Percentiles rank a stretch among this genome's conserved stretches.
Evolutionary conservation across 2,888 invertebrate genomes (phyloP).

Genomic region (Zelleria hepariella): DNA sequence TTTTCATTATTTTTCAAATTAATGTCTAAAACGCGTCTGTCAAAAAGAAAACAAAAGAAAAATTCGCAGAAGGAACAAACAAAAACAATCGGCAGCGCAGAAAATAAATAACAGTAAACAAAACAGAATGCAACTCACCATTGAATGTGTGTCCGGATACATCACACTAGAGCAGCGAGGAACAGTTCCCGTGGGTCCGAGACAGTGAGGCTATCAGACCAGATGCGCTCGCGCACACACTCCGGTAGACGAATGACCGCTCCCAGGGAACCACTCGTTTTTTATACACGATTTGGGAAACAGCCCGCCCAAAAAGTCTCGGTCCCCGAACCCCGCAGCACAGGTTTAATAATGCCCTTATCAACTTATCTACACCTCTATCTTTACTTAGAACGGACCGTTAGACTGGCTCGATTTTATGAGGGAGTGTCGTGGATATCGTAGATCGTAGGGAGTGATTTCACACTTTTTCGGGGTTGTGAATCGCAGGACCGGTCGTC

Average conservation of each 20-base stretch:
- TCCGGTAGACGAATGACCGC: slow-evolving; percentile 62
- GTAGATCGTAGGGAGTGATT: slow-evolving; percentile 68
- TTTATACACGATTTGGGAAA: slow-evolving; percentile 67
- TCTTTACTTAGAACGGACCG: slow-evolving; percentile 68
- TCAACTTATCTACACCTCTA: slow-evolving; percentile 68
- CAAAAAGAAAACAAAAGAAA: background rate
- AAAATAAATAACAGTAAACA: background rate
- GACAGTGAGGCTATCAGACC: background rate
- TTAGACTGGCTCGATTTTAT: slow-evolving; percentile 60
- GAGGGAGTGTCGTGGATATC: slow-evolving; percentile 49
- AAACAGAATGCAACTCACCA: background rate
- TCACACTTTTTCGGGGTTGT: slow-evolving; percentile 56
- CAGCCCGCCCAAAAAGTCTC: slow-evolving; percentile 65
- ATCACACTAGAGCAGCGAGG: background rate
- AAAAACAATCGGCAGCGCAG: background rate
- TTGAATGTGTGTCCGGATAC: background rate
- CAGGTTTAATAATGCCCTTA: slow-evolving; percentile 67
- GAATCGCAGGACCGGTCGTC: slow-evolving; percentile 24
- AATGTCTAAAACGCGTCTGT: too few relatives aligned
- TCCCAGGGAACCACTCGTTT: slow-evolving; percentile 59
- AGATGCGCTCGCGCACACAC: slow-evolving; percentile 40
- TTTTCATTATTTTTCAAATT: too few relatives aligned
- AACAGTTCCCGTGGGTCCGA: background rate
- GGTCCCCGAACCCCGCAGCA: slow-evolving; percentile 50
- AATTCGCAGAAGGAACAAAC: background rate